These are phyloP conservation scores for Armadillidium nasatum DNA, from an alignment of 1,140 invertebrate species.

Conservation along the genomic window DNA sequence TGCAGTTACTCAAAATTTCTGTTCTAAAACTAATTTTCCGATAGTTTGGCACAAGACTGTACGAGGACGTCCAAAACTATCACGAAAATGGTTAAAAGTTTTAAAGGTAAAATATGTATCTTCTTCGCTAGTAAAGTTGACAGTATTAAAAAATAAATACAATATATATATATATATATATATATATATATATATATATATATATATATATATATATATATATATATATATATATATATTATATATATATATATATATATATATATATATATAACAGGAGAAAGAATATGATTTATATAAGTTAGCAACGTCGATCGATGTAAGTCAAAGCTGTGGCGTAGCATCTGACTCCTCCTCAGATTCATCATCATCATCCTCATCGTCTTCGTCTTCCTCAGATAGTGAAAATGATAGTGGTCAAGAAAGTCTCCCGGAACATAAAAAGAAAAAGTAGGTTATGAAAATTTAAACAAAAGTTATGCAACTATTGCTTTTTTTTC, in stretches of 20 bases:
- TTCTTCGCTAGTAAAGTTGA: no score
- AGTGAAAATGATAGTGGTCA: constrained; percentile 61
- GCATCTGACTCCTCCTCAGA: constrained; percentile 86
- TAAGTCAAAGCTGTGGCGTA: constrained; percentile 79
- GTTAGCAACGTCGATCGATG: constrained; percentile 60
- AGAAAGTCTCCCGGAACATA: constrained; percentile 78
- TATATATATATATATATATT: no score
- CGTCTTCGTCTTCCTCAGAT: constrained; percentile 46
- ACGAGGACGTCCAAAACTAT: constrained; percentile 89
- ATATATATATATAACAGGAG: not conserved
- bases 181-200: no score
- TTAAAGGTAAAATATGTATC: constrained; percentile 55
- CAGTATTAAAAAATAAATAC: no score
- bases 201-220: no score
- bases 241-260: not conserved
- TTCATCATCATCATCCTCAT: constrained; percentile 58
- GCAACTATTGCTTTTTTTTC: no score
- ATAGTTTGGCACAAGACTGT: constrained; percentile 98
- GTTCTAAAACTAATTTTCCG: constrained; percentile 90
- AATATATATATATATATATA: no score
- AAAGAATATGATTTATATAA: constrained; percentile 3
- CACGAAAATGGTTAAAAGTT: constrained; percentile 71
- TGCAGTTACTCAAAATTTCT: constrained; percentile 97
- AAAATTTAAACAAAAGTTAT: no score
- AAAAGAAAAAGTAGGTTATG: constrained; percentile 62